These are phyloP conservation scores for Microplitis mediator DNA, from an alignment of 1,140 invertebrate genomes.

Conservation along the genomic window DNA sequence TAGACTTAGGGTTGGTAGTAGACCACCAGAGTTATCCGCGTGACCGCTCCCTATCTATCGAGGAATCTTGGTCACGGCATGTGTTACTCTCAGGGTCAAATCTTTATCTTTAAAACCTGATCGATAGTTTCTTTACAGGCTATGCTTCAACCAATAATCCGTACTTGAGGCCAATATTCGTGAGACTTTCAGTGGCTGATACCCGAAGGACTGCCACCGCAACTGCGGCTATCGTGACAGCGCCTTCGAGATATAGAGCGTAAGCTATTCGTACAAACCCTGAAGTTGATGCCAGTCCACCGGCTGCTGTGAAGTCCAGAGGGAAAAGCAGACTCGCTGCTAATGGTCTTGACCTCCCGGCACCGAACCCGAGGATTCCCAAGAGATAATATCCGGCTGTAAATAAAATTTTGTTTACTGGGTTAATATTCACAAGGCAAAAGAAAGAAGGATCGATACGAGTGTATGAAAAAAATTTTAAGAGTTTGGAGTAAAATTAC, in stretches of 20 bases:
- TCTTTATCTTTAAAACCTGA: not conserved
- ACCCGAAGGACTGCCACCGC: constrained; percentile 66
- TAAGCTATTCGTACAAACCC: constrained; percentile 69
- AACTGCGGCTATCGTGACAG: constrained; percentile 67
- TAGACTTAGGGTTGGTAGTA: too few relatives aligned
- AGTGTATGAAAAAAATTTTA: too few relatives aligned
- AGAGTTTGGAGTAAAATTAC: constrained; percentile 33
- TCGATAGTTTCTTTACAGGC: constrained; percentile 21
- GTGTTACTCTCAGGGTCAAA: constrained; percentile 7
- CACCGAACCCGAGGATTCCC: constrained; percentile 68
- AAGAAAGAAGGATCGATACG: not conserved
- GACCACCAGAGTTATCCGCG: too few relatives aligned
- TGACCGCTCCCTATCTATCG: too few relatives aligned
- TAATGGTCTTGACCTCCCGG: constrained; percentile 61
- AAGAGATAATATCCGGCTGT: constrained; percentile 65
- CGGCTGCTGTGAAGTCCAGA: constrained; percentile 72
- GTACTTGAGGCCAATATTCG: constrained; percentile 64
- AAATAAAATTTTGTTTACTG: constrained; percentile 5
- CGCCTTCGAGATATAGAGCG: constrained; percentile 71
- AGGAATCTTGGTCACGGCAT: constrained; percentile 5
- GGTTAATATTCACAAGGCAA: not conserved
- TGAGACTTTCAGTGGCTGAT: constrained; percentile 64
- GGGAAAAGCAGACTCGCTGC: constrained; percentile 70
- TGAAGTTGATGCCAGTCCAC: constrained; percentile 68
- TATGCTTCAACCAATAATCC: constrained; percentile 63